Conservation (phyloP, 2,113 vertebrate species). For the Gymnorhina tibicen region DNA sequence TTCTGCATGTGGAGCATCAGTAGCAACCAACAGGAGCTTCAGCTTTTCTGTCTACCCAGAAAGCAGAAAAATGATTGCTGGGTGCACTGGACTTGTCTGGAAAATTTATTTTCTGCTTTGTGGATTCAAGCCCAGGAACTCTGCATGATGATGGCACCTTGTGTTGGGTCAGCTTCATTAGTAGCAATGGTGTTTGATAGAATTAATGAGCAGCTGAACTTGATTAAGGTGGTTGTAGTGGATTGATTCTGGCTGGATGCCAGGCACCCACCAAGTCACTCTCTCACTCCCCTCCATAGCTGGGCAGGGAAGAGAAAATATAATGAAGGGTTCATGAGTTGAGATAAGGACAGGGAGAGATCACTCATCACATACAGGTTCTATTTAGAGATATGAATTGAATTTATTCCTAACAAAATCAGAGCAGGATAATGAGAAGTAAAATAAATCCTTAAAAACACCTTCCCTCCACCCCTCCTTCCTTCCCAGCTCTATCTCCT, state of each 20-base stretch:
- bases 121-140: background rate
- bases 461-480: background rate
- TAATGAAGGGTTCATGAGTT: background rate
- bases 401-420: background rate
- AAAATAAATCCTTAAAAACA: background rate
- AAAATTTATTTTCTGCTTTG: background rate
- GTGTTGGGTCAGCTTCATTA: background rate
- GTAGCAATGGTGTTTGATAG: background rate
- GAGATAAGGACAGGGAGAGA: background rate
- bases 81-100: background rate
- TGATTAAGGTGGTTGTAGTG: background rate
- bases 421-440: background rate
- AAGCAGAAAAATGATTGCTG: background rate
- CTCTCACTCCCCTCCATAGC: background rate
- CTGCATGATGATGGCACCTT: fast-evolving
- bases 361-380: background rate
- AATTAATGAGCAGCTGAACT: background rate
- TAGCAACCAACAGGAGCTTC: background rate
- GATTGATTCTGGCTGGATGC: background rate
- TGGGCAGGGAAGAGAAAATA: background rate
- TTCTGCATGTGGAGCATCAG: background rate
- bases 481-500: background rate
- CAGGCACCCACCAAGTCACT: background rate
- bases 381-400: background rate
- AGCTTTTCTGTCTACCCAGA: background rate